Conservation (phyloP, 2,888 invertebrate species). For the Erebia epiphron region DNA sequence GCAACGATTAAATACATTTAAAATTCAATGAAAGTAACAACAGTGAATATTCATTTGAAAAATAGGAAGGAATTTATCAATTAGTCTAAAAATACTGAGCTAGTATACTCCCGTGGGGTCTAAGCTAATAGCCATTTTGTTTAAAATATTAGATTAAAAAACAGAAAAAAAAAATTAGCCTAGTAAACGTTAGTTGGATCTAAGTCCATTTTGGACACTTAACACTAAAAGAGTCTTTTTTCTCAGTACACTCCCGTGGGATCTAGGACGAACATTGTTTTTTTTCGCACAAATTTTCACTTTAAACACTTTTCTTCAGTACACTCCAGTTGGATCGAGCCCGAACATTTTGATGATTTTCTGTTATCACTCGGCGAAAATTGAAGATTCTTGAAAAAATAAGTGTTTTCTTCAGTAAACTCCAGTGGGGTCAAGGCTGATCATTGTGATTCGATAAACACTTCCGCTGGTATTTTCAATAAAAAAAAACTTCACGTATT, state of each 20-base stretch:
- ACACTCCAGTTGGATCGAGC: constrained; percentile 74
- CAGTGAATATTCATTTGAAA: constrained; percentile 40
- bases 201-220: constrained; percentile 47
- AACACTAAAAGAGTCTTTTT: constrained; percentile 45
- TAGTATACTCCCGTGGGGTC: constrained; percentile 71
- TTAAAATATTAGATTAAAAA: constrained; percentile 43
- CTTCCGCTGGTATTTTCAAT: constrained; percentile 16
- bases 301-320: constrained; percentile 53
- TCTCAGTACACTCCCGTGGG: constrained; percentile 75
- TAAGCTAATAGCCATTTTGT: constrained; percentile 62
- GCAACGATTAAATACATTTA: constrained; percentile 45
- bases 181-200: constrained; percentile 55
- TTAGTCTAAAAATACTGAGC: constrained; percentile 35
- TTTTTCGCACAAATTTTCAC: constrained; percentile 45
- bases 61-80: constrained; percentile 27
- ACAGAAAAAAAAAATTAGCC: constrained; percentile 41
- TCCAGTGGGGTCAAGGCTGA: constrained; percentile 69
- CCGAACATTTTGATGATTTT: constrained; percentile 64
- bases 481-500: constrained; percentile 22
- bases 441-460: constrained; percentile 39
- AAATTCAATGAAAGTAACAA: constrained; percentile 41
- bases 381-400: constrained; percentile 1
- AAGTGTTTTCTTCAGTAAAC: constrained; percentile 57
- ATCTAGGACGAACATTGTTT: constrained; percentile 71
- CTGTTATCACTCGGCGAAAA: constrained; percentile 33